phyloP scores from a whole-genome alignment of 2,797 vertebrate genomes.

The Sus cebifrons region DNA sequence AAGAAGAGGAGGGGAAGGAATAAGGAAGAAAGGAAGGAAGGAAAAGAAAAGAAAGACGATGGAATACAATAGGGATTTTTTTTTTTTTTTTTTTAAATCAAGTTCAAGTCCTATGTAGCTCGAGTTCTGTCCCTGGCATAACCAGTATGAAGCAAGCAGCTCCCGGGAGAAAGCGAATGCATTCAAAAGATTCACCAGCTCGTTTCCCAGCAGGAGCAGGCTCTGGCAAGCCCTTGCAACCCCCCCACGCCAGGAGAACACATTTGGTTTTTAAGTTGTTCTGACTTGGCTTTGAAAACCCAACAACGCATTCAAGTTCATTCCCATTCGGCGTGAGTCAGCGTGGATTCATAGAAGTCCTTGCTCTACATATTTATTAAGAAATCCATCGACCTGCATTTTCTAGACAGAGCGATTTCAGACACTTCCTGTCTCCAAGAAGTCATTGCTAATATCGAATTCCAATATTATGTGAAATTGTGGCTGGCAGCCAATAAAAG shows the following conservation, averaged over 20 bases:
- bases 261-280: slow-evolving; percentile 41
- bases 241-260: not conserved
- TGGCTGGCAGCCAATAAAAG: slow-evolving; percentile 69
- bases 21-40: too few relatives aligned
- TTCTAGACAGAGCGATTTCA: slow-evolving; percentile 74
- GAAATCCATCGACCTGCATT: slow-evolving; percentile 65
- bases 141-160: not conserved
- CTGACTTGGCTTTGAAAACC: slow-evolving; percentile 58
- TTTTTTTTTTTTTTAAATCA: not conserved
- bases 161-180: not conserved
- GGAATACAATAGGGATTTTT: too few relatives aligned
- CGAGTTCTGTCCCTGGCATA: not conserved
- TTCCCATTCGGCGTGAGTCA: not conserved
- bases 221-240: not conserved
- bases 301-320: slow-evolving; percentile 17
- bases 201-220: not conserved
- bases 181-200: not conserved
- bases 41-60: too few relatives aligned
- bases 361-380: slow-evolving; percentile 64
- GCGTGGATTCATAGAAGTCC: slow-evolving; percentile 46
- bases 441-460: slow-evolving; percentile 80
- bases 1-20: too few relatives aligned
- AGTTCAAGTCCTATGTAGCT: not conserved
- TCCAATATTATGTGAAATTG: slow-evolving; percentile 62
- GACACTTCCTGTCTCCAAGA: slow-evolving; percentile 74